phyloP scores from a whole-genome alignment of 2,797 vertebrate genomes.

The Thamnophis elegans region DNA sequence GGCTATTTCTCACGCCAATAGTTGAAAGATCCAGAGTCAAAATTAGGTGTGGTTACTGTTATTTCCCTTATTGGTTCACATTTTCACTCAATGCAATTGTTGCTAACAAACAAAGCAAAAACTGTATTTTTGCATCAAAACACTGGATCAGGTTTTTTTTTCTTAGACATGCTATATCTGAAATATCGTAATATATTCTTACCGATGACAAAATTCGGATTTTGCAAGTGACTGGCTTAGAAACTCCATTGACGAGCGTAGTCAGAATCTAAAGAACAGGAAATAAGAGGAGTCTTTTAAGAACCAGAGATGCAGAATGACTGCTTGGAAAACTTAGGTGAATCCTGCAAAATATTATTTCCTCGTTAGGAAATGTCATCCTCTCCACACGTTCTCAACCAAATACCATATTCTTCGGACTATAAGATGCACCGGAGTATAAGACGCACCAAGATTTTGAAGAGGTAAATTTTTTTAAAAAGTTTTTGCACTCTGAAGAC shows the following conservation, averaged over 20 bases:
- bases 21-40: not conserved
- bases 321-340: not conserved
- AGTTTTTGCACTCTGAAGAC: too few relatives aligned
- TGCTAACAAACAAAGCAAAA: not conserved
- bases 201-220: constrained; percentile 92
- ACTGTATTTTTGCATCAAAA: not conserved
- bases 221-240: constrained; percentile 92
- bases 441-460: too few relatives aligned
- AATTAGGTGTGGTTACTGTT: not conserved
- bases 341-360: too few relatives aligned
- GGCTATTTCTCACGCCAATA: not conserved
- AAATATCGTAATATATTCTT: constrained; percentile 57
- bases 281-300: not conserved
- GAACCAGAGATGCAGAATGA: not conserved
- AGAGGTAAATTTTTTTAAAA: too few relatives aligned
- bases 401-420: not conserved
- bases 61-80: not conserved
- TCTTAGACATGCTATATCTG: not conserved
- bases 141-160: not conserved
- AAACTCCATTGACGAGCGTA: constrained; percentile 84
- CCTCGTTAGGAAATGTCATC: not conserved
- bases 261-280: constrained; percentile 80
- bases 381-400: not conserved
- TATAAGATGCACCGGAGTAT: too few relatives aligned
- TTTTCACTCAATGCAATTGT: not conserved